A percentile compares a stretch with the other conserved stretches of the same genome.
phyloP scores from a whole-genome alignment of 2,888 invertebrate species.

The Rotaria sp. region DNA sequence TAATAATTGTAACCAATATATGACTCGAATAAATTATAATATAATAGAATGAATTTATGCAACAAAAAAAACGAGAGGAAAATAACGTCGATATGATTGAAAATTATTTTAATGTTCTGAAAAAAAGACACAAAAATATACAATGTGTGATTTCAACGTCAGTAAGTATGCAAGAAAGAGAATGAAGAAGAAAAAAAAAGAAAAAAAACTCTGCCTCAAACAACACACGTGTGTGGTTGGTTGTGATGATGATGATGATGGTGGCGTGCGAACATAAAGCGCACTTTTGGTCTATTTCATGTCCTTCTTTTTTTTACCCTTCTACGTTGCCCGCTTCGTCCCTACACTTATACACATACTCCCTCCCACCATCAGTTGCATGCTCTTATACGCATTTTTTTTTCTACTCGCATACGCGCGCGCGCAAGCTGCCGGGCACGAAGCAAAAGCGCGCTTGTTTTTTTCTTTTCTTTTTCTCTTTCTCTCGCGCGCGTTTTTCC shows the following conservation, averaged over 20 bases:
- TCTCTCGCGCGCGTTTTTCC: neutral
- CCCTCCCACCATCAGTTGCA: constrained; percentile 1
- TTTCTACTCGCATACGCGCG: neutral
- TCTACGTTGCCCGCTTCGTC: constrained; percentile 8
- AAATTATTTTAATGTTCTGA: constrained; percentile 6
- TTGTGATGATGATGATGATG: neutral
- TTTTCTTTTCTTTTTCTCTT: neutral
- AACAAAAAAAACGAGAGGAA: neutral
- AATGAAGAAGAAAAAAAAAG: neutral
- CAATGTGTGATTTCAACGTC: neutral
- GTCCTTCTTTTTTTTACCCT: constrained; percentile 9
- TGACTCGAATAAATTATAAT: neutral
- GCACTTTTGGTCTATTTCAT: constrained; percentile 8
- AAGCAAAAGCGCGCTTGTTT: constrained; percentile 24
- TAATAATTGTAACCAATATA: neutral
- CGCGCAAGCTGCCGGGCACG: neutral
- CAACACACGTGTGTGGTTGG: constrained; percentile 8
- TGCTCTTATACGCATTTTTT: neutral
- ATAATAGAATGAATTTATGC: neutral
- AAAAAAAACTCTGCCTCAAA: neutral
- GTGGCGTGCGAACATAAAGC: neutral
- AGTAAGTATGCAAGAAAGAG: constrained; percentile 8
- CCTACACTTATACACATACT: constrained; percentile 19
- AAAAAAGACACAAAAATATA: neutral
- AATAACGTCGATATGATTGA: neutral